phyloP scores from a whole-genome alignment of 2,113 vertebrate species.

The Mormoops blainvillei region DNA sequence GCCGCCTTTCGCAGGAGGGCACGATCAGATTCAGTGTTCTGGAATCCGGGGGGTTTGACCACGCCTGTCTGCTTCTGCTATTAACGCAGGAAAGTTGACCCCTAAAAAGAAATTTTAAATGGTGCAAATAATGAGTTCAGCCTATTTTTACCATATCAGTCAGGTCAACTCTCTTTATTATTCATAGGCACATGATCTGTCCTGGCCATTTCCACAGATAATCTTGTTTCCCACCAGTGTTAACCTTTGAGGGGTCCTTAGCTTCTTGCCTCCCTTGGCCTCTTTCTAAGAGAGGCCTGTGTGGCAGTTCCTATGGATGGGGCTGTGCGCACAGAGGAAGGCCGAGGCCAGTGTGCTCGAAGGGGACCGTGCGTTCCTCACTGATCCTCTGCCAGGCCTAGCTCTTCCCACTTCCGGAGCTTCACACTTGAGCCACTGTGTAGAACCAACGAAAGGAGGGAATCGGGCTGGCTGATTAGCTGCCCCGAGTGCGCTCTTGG shows the following conservation, averaged over 20 bases:
- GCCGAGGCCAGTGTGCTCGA: background rate
- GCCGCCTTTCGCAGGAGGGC: background rate
- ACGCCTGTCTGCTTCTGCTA: background rate
- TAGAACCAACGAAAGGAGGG: background rate
- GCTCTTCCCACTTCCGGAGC: background rate
- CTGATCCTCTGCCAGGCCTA: accelerated
- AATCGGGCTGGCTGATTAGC: background rate
- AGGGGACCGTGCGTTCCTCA: background rate
- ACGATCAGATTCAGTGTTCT: background rate
- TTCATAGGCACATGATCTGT: too few species aligned
- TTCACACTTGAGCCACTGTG: background rate
- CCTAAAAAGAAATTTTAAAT: background rate
- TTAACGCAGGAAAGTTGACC: background rate
- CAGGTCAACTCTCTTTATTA: background rate
- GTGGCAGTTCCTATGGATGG: too few species aligned
- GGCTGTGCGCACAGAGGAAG: background rate
- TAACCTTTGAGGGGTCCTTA: background rate
- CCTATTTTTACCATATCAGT: background rate
- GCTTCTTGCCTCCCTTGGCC: background rate
- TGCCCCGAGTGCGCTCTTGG: background rate
- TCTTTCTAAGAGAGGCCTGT: background rate
- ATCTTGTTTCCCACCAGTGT: background rate
- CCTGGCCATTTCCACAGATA: background rate
- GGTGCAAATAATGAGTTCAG: background rate
- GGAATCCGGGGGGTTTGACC: background rate